phyloP scores from a whole-genome alignment of 2,888 invertebrate species.

The Cephus runcator region DNA sequence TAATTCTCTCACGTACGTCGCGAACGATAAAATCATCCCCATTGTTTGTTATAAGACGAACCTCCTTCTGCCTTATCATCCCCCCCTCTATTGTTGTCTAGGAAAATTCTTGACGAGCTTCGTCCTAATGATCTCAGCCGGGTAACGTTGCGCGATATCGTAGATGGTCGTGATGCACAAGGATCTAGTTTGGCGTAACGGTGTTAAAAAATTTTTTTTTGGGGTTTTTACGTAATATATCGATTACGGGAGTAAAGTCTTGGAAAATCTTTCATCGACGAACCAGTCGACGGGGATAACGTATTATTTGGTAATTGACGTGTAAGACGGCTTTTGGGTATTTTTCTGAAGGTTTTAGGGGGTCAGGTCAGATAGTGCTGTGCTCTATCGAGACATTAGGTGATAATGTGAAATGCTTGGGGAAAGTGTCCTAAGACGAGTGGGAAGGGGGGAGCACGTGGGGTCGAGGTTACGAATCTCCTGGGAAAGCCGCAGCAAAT shows the following conservation, averaged over 20 bases:
- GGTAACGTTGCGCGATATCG: neutral
- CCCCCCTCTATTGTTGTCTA: neutral
- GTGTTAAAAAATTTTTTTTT: no score
- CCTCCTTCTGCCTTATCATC: neutral
- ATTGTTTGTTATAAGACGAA: slow-evolving; percentile 35
- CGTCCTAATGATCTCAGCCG: neutral
- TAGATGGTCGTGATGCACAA: no score
- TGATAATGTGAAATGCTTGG: neutral
- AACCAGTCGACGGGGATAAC: neutral
- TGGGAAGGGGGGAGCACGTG: neutral
- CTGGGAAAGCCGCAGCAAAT: slow-evolving; percentile 12
- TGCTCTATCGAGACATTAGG: neutral
- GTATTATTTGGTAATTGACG: neutral
- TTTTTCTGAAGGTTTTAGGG: neutral
- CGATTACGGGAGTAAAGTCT: neutral
- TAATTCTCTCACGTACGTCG: slow-evolving; percentile 19
- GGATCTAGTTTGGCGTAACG: no score
- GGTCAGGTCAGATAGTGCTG: neutral
- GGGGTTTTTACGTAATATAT: neutral
- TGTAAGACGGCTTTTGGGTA: neutral
- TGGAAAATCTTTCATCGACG: neutral
- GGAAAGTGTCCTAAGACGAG: neutral
- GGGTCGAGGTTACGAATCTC: slow-evolving; percentile 8
- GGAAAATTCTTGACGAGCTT: neutral
- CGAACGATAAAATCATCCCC: slow-evolving; percentile 41